Conservation (phyloP, 1,140 invertebrate species). For the Ericerus pela region DNA sequence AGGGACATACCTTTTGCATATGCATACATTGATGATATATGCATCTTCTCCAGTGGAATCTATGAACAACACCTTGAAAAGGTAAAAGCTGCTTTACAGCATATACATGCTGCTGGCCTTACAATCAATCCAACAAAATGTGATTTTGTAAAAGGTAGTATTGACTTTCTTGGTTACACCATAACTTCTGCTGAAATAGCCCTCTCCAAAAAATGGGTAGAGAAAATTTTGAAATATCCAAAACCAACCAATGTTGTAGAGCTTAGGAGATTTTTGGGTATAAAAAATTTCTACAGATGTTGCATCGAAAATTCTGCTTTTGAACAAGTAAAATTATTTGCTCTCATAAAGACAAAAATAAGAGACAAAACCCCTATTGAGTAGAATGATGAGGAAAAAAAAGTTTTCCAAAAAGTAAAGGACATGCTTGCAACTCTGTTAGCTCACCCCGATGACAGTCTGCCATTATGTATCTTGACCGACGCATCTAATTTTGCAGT, state of each 20-base stretch:
- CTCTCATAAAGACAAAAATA: conserved; percentile 9
- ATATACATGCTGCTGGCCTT: too few relatives aligned
- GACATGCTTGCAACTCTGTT: conserved; percentile 18
- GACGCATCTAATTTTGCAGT: conserved; percentile 24
- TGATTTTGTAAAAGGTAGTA: conserved; percentile 23
- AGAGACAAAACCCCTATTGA: background rate
- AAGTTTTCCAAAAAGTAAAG: conserved; percentile 22
- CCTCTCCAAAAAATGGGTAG: conserved; percentile 20
- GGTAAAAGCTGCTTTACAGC: too few relatives aligned
- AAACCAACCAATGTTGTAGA: conserved; percentile 19
- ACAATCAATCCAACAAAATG: conserved; percentile 27
- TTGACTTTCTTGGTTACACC: conserved; percentile 28
- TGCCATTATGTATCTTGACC: too few relatives aligned
- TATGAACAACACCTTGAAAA: conserved; percentile 24
- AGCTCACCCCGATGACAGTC: too few relatives aligned
- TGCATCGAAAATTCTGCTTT: conserved; percentile 19
- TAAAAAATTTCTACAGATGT: conserved; percentile 27
- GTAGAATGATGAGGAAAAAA: conserved; percentile 12
- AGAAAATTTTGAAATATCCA: conserved; percentile 23
- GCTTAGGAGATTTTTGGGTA: conserved; percentile 25
- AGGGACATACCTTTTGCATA: conserved; percentile 27
- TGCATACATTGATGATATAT: conserved; percentile 29
- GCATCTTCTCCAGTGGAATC: conserved; percentile 24
- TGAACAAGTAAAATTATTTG: too few relatives aligned
- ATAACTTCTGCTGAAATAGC: conserved; percentile 22